These are phyloP conservation scores for Cephus cinctus DNA, from an alignment of 1,140 invertebrate genomes.

Conservation along the genomic window DNA sequence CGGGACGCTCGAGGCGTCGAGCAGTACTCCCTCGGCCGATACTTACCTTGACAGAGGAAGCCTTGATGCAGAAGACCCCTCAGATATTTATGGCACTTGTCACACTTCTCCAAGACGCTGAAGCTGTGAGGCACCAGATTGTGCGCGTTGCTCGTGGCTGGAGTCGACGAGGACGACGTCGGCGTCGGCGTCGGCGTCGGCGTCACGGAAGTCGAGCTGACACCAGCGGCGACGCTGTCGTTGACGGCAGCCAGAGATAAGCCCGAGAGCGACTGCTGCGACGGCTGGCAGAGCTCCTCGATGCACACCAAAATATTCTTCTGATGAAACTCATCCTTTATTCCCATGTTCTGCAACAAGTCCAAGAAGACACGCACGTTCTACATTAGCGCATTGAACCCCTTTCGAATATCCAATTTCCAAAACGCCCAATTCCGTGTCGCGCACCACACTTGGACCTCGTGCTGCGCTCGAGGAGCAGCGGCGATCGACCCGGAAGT, in stretches of 20 bases:
- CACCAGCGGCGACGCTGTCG: slow-evolving; percentile 17
- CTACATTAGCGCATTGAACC: neutral
- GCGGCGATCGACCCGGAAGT: neutral
- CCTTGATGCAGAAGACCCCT: slow-evolving; percentile 73
- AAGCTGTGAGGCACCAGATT: slow-evolving; percentile 69
- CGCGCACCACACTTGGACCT: neutral
- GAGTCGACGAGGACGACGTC: slow-evolving; percentile 2
- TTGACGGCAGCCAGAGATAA: slow-evolving; percentile 31
- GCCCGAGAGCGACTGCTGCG: slow-evolving; percentile 26
- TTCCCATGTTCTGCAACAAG: slow-evolving; percentile 68
- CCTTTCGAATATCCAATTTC: slow-evolving; percentile 3
- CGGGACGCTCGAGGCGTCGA: neutral
- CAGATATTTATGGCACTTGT: slow-evolving; percentile 75
- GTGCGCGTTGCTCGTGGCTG: slow-evolving; percentile 35
- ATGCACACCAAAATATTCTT: slow-evolving; percentile 70
- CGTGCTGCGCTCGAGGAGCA: neutral
- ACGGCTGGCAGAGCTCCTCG: slow-evolving; percentile 65
- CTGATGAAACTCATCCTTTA: slow-evolving; percentile 77
- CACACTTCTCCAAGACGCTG: slow-evolving; percentile 68
- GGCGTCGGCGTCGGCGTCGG: slow-evolving; percentile 4
- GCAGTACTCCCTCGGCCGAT: neutral
- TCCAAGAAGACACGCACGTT: slow-evolving; percentile 2
- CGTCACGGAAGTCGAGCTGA: neutral
- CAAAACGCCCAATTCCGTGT: neutral
- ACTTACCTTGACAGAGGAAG: slow-evolving; percentile 70